Percentiles rank a stretch among this genome's conserved stretches.
Evolutionary conservation across 2,888 invertebrate species (phyloP).

Genomic region (Biston stratarius): DNA sequence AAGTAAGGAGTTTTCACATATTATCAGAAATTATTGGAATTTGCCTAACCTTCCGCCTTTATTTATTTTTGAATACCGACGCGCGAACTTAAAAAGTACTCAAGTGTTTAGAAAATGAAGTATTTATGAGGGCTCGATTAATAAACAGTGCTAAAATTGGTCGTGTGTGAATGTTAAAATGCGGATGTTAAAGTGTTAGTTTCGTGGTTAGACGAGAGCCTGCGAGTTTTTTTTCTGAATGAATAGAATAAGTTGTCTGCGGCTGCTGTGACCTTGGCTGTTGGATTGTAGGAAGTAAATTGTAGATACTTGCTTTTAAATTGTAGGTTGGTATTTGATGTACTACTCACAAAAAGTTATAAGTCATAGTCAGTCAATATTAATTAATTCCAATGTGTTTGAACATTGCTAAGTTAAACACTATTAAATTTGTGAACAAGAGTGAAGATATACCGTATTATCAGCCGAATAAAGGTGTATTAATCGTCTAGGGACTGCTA

Average conservation of each 20-base stretch:
- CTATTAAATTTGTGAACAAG: background rate
- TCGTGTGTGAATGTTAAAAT: conserved; percentile 29
- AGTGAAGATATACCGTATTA: background rate
- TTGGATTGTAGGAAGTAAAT: conserved; percentile 86
- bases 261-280: conserved; percentile 82
- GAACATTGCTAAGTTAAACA: conserved; percentile 5
- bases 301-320: conserved; percentile 84
- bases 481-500: no score
- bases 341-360: conserved; percentile 80
- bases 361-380: conserved; percentile 64
- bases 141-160: conserved; percentile 22
- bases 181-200: conserved; percentile 44
- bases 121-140: conserved; percentile 17
- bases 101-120: conserved; percentile 43
- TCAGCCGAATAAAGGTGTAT: no score
- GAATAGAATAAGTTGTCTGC: conserved; percentile 82
- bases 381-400: conserved; percentile 35
- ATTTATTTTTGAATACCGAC: conserved; percentile 69
- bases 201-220: conserved; percentile 63
- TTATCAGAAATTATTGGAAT: conserved; percentile 25
- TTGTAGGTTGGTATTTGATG: conserved; percentile 85
- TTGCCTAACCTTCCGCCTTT: conserved; percentile 72
- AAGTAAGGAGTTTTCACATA: conserved; percentile 18
- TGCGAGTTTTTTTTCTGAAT: conserved; percentile 77
- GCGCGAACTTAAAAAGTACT: conserved; percentile 78